Percentiles rank a stretch among this genome's conserved stretches.
phyloP scores from a whole-genome alignment of 2,888 invertebrate species.

The Tipula unca region DNA sequence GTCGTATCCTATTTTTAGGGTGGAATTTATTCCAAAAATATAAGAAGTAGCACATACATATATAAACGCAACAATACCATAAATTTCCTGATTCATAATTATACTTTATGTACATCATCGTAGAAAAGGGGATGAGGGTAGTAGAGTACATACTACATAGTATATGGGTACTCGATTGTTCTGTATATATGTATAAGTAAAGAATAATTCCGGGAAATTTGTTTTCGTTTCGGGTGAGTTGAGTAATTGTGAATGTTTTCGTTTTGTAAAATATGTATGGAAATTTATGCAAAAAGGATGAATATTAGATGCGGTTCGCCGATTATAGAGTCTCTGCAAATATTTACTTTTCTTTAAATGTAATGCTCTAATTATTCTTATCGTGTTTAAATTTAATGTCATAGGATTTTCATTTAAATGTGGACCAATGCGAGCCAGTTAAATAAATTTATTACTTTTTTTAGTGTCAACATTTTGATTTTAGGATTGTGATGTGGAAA shows the following conservation, averaged over 20 bases:
- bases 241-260: constrained; percentile 8
- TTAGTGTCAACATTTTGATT: neutral
- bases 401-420: neutral
- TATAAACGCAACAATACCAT: neutral
- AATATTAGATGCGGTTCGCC: neutral
- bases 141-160: neutral
- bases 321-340: constrained; percentile 1
- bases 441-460: neutral
- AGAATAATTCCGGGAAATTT: neutral
- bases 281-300: constrained; percentile 8
- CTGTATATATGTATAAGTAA: neutral
- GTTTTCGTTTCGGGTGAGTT: neutral
- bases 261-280: neutral
- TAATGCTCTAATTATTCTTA: neutral
- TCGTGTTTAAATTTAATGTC: neutral
- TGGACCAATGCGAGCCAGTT: neutral
- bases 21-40: neutral
- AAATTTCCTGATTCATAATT: neutral
- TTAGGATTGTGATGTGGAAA: neutral
- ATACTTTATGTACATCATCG: neutral
- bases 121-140: neutral
- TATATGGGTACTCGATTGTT: neutral
- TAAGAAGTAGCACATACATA: neutral
- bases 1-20: neutral
- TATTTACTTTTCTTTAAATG: neutral